These are phyloP conservation scores for Odontamblyopus lacepedii DNA, from an alignment of 2,797 vertebrate genomes.

Conservation along the genomic window DNA sequence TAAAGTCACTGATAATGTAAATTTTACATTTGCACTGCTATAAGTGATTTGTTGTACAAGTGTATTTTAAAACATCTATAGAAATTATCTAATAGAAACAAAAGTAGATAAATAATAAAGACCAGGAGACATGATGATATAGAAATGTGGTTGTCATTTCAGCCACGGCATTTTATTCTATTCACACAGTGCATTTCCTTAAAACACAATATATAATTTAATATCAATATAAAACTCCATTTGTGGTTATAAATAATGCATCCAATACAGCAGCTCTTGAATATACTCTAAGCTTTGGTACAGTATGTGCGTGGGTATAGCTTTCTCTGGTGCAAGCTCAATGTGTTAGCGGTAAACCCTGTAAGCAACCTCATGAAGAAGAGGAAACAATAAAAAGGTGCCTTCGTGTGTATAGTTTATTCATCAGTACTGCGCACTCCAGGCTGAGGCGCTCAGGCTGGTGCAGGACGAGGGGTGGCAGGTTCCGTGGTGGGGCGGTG, in stretches of 20 bases:
- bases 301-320: constrained; percentile 56
- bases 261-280: constrained; percentile 85
- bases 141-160: constrained; percentile 87
- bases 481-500: constrained; percentile 82
- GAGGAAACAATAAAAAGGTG: constrained; percentile 16
- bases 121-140: constrained; percentile 53
- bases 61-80: neutral
- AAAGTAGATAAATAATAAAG: constrained; percentile 12
- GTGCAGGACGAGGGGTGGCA: constrained; percentile 86
- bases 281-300: constrained; percentile 89
- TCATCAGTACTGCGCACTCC: constrained; percentile 87
- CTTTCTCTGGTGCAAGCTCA: constrained; percentile 29
- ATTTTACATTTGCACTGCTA: constrained; percentile 1
- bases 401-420: constrained; percentile 30
- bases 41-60: neutral
- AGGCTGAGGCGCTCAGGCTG: constrained; percentile 77
- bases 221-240: constrained; percentile 90
- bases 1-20: neutral
- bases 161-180: constrained; percentile 90
- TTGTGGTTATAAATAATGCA: constrained; percentile 93
- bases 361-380: constrained; percentile 27
- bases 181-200: constrained; percentile 90
- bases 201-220: constrained; percentile 86
- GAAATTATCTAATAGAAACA: neutral
- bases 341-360: constrained; percentile 29